These are phyloP conservation scores for Eupeodes luniger DNA, from an alignment of 2,888 invertebrate species.

Conservation along the genomic window DNA sequence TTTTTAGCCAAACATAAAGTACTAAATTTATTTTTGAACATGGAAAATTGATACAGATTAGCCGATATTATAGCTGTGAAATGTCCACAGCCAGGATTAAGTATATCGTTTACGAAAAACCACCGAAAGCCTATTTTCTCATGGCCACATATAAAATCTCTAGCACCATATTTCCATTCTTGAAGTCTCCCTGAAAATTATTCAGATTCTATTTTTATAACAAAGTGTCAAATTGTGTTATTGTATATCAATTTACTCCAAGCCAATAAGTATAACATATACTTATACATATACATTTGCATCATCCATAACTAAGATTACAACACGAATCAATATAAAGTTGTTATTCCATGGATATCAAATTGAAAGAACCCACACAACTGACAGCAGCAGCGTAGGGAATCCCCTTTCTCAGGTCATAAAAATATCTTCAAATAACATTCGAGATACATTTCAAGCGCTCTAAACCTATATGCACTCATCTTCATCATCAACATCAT, in stretches of 20 bases:
- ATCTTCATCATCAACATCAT: neutral
- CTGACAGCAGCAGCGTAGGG: neutral
- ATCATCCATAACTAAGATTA: neutral
- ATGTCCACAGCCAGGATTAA: neutral
- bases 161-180: neutral
- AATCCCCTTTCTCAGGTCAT: neutral
- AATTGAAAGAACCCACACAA: neutral
- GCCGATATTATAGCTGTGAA: too few relatives aligned
- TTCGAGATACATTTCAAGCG: neutral
- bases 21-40: too few relatives aligned
- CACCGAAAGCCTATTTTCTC: neutral
- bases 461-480: neutral
- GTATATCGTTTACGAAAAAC: neutral
- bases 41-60: too few relatives aligned
- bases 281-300: too few relatives aligned
- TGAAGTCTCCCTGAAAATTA: neutral
- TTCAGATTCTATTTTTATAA: neutral
- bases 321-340: neutral
- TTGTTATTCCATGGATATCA: neutral
- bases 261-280: neutral
- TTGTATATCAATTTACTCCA: neutral
- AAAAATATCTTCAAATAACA: neutral
- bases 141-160: neutral
- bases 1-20: too few relatives aligned
- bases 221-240: neutral